Percentiles rank a stretch among this genome's conserved stretches.
Evolutionary conservation across 2,888 invertebrate genomes (phyloP).

Genomic region (Cryptocephalus moraei): DNA sequence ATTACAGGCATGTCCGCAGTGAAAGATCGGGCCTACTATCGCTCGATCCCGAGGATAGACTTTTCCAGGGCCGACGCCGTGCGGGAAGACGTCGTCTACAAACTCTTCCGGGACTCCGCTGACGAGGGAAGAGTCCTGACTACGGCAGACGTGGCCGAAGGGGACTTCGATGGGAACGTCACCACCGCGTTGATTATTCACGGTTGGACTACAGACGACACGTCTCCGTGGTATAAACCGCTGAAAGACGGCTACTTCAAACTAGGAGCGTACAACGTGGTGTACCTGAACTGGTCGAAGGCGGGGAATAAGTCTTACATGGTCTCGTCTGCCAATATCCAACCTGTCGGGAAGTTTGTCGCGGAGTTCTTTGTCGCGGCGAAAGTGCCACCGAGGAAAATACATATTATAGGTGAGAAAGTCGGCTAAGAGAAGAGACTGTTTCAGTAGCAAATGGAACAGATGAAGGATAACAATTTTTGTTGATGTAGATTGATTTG

Average conservation of each 20-base stretch:
- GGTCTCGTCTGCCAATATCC: slow-evolving; percentile 36
- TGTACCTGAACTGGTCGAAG: slow-evolving; percentile 38
- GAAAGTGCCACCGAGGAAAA: slow-evolving; percentile 28
- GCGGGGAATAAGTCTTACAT: slow-evolving; percentile 24
- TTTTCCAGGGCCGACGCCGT: slow-evolving; percentile 19
- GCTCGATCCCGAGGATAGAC: slow-evolving; percentile 18
- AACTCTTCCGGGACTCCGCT: slow-evolving; percentile 16
- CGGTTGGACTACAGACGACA: slow-evolving; percentile 41
- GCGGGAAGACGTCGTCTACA: slow-evolving; percentile 19
- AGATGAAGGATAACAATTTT: too few relatives aligned
- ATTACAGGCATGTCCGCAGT: neutral
- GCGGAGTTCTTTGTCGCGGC: slow-evolving; percentile 30
- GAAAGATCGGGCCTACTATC: slow-evolving; percentile 4
- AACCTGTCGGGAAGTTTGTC: slow-evolving; percentile 37
- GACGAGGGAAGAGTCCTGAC: slow-evolving; percentile 13
- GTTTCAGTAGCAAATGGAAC: too few relatives aligned
- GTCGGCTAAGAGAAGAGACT: too few relatives aligned
- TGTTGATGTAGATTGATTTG: too few relatives aligned
- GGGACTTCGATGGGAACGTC: slow-evolving; percentile 12
- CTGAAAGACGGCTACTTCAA: slow-evolving; percentile 36
- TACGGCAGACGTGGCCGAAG: slow-evolving; percentile 12
- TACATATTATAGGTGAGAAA: slow-evolving; percentile 38
- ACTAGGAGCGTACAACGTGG: slow-evolving; percentile 35
- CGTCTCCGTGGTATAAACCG: slow-evolving; percentile 26
- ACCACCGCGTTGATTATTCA: slow-evolving; percentile 40